Evolutionary conservation across 2,113 vertebrate species (phyloP).

Genomic region (Leptodactylus fuscus): DNA sequence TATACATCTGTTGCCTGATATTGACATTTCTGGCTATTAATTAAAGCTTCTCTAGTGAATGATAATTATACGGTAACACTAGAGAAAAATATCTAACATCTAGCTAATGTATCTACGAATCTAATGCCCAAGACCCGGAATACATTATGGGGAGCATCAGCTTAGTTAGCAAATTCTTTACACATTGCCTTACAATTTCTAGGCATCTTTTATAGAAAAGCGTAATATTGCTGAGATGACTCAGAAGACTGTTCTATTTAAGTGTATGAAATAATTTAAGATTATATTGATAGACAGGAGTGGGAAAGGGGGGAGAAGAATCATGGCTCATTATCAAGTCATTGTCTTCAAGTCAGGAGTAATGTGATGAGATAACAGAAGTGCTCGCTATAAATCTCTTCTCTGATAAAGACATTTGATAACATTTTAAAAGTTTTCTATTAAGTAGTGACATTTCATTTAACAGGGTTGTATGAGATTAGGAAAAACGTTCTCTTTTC

Average conservation of each 20-base stretch:
- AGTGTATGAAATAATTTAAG: not conserved
- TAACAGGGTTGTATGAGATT: not conserved
- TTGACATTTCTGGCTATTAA: conserved; percentile 19
- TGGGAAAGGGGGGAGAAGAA: not conserved
- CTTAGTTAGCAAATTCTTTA: not conserved
- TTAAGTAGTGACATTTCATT: not conserved
- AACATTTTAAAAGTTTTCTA: not conserved
- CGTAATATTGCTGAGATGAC: not conserved
- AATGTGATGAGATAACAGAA: not conserved
- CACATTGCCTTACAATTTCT: not conserved
- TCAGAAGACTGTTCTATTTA: not conserved
- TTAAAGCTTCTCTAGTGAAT: not conserved
- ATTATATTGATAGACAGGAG: not conserved
- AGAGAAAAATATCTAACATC: not conserved
- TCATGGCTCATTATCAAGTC: not conserved
- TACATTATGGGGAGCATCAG: not conserved
- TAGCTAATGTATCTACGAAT: not conserved
- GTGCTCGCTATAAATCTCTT: not conserved
- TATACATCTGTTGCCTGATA: not conserved
- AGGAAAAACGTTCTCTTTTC: not conserved
- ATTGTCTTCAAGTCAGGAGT: not conserved
- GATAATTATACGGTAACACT: not conserved
- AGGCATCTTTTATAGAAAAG: not conserved
- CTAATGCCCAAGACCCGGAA: not conserved
- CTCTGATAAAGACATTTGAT: not conserved